Evolutionary conservation across 2,113 vertebrate species (phyloP), one percentile per base, ranked within the genome.

Genomic region (Rissa tridactyla): DNA sequence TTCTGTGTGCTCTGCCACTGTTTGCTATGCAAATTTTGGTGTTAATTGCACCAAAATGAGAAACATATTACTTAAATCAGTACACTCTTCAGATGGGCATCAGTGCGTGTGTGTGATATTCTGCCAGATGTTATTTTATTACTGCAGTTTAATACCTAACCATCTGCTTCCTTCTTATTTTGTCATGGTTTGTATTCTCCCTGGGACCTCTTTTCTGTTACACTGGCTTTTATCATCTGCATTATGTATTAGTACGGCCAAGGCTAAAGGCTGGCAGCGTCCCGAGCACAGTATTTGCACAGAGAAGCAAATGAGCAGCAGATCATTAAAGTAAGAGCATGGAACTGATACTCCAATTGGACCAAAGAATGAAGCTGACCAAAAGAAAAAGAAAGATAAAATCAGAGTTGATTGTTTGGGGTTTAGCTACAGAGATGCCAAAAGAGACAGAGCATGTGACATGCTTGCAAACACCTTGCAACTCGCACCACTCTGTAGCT

Each of bases 1-100:
- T 78, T 73, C 82, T 90, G 60, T 66, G 71, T 95, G 92, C 71
- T 83, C 91, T 91, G 83, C 86, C 89, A 93, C 94, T 91, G 88
- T 95, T 97, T 80, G 91, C 92, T 96, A 98, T 97, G 97, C 96
- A 98, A 97, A 98, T 97, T 92, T 94, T 97, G 91, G 91, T 94
- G 96, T 97, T 98, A 98, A 98, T 98, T 98, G 97, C 96, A 96
- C 94, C 77, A 94, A 97, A 97, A 98, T 97, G 96, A 95, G 96
- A 97, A 97, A 95, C 97, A 97, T 97, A 97, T 97, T 98, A 97
- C 96, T 98, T 97, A 98, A 97, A 98, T 97, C 97, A 97, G 96
- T 95, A 89, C 81, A 84, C 97, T 97, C 95, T 95, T 98, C 96
- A 96, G 94, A 95, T 89, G 96, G 95, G 92, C 96, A 96, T 95